These are phyloP conservation scores for Gambusia affinis DNA, from an alignment of 2,113 vertebrate species.

Conservation along the genomic window DNA sequence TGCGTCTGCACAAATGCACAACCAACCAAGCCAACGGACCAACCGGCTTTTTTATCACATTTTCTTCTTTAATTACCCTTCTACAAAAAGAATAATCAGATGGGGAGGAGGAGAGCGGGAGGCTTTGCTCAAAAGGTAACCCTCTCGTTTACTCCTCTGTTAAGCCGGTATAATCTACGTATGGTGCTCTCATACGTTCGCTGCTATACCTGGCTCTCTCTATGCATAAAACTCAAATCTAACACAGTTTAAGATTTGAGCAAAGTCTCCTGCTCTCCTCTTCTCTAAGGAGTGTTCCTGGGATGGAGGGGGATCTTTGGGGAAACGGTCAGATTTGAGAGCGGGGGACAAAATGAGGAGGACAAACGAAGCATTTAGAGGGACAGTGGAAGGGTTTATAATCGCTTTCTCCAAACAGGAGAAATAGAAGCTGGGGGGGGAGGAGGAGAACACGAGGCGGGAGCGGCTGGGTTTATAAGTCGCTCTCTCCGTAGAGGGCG, in stretches of 20 bases:
- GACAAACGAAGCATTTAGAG: constrained; percentile 40
- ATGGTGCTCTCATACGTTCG: constrained; percentile 42
- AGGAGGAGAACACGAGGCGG: constrained; percentile 20
- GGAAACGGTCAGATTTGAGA: constrained; percentile 39
- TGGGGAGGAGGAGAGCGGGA: constrained; percentile 39
- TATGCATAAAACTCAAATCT: constrained; percentile 28
- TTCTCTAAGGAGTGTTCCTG: constrained; percentile 45
- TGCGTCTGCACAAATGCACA: constrained; percentile 77
- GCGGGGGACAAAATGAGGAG: constrained; percentile 27
- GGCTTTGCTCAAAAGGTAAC: constrained; percentile 51
- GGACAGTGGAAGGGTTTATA: constrained; percentile 54
- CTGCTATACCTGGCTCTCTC: constrained; percentile 33
- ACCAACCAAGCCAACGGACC: constrained; percentile 69
- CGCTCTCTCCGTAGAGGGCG: constrained; percentile 91
- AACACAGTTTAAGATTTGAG: constrained; percentile 40
- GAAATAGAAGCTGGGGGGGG: constrained; percentile 41
- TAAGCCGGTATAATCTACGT: constrained; percentile 33
- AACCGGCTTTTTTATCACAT: constrained; percentile 58
- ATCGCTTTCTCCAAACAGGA: constrained; percentile 59
- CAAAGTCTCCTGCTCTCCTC: constrained; percentile 57
- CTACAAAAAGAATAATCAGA: constrained; percentile 62
- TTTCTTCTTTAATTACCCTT: constrained; percentile 71
- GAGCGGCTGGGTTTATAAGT: constrained; percentile 81
- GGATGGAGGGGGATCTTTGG: background rate
- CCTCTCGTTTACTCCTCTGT: constrained; percentile 17